Evolutionary conservation across 2,113 vertebrate species (phyloP).

Genomic region (Lophura nycthemera): DNA sequence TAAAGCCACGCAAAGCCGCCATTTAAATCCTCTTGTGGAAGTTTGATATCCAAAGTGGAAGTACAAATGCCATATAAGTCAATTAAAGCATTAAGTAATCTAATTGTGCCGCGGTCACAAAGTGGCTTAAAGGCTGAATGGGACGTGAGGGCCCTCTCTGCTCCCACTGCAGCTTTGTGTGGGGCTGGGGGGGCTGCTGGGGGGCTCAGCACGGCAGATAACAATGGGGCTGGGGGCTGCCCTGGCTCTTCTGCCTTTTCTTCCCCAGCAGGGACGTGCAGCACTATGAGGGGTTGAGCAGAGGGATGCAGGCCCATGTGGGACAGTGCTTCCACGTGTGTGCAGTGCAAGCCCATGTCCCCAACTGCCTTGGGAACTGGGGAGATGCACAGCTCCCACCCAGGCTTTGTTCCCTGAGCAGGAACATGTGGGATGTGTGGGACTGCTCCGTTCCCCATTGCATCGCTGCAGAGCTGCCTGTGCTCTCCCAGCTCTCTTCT

Average conservation of each 20-base stretch:
- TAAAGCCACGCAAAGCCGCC: slow-evolving; percentile 18
- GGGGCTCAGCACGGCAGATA: slow-evolving; percentile 66
- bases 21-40: slow-evolving; percentile 58
- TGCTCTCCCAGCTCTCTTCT: not conserved
- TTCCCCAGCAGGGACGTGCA: not conserved
- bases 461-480: not conserved
- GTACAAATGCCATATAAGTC: slow-evolving; percentile 62
- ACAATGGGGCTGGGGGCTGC: slow-evolving; percentile 61
- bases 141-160: slow-evolving; percentile 52
- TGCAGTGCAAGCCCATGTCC: not conserved
- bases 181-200: slow-evolving; percentile 45
- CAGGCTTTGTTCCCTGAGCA: not conserved
- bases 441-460: not conserved
- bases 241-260: not conserved
- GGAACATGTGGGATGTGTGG: not conserved
- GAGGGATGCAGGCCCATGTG: not conserved
- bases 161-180: slow-evolving; percentile 58
- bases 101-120: slow-evolving; percentile 77
- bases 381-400: not conserved
- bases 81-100: slow-evolving; percentile 80
- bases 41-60: slow-evolving; percentile 60
- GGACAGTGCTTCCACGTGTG: not conserved
- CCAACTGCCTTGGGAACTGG: not conserved
- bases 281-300: fast-evolving
- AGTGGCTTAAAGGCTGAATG: slow-evolving; percentile 78